Evolutionary conservation across 1,140 invertebrate species (phyloP).

Genomic region (Samia ricini): DNA sequence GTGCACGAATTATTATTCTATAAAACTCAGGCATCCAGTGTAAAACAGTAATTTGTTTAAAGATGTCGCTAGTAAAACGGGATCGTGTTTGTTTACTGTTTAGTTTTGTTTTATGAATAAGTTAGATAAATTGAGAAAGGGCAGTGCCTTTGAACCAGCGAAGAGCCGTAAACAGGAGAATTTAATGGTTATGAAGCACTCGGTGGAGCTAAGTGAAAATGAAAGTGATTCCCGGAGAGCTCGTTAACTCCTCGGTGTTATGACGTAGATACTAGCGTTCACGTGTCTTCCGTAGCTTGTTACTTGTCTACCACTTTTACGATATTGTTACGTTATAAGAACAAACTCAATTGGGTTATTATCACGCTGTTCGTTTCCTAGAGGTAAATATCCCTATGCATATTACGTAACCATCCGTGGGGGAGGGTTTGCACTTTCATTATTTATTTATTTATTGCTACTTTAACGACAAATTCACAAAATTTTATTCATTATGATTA

Average conservation of each 20-base stretch:
- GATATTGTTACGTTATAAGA: constrained; percentile 30
- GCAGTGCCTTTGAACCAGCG: constrained; percentile 31
- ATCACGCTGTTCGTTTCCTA: neutral
- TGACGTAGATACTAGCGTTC: constrained; percentile 44
- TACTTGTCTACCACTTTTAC: constrained; percentile 29
- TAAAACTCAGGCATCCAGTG: constrained; percentile 14
- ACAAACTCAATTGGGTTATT: constrained; percentile 21
- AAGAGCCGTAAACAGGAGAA: constrained; percentile 57
- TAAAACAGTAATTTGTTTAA: constrained; percentile 36
- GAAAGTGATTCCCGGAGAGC: constrained; percentile 58
- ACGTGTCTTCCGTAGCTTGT: constrained; percentile 24
- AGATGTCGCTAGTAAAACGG: constrained; percentile 32
- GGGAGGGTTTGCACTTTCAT: too few relatives aligned
- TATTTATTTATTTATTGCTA: too few relatives aligned
- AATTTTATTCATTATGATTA: too few relatives aligned
- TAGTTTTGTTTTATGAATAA: constrained; percentile 52
- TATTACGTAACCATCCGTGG: too few relatives aligned
- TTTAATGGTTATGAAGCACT: constrained; percentile 63
- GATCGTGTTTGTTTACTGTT: constrained; percentile 41
- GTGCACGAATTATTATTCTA: too few relatives aligned
- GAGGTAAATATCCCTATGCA: neutral
- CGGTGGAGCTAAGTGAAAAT: constrained; percentile 62
- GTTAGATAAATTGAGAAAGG: constrained; percentile 39
- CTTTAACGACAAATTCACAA: too few relatives aligned
- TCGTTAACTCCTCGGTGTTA: constrained; percentile 50